These are phyloP conservation scores for Zonitis immaculata DNA, from an alignment of 2,888 invertebrate genomes.

Conservation along the genomic window DNA sequence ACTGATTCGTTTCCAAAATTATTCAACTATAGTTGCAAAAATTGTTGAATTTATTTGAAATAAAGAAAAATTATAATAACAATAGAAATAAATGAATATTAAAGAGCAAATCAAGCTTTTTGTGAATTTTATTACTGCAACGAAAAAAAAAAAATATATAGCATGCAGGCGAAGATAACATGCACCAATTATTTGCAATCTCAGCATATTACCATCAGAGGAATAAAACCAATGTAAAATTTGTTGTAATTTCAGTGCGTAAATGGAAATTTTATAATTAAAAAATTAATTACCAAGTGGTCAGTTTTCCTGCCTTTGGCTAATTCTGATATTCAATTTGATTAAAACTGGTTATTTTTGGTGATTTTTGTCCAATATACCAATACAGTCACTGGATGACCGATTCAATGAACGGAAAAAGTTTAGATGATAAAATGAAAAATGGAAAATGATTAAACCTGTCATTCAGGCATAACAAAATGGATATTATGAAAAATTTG, in stretches of 20 bases:
- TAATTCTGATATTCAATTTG: constrained; percentile 35
- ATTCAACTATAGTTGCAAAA: no score
- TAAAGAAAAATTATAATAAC: no score
- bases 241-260: background rate
- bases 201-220: constrained; percentile 7
- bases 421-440: background rate
- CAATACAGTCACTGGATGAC: background rate
- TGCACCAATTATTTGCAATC: constrained; percentile 7
- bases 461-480: background rate
- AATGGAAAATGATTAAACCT: background rate
- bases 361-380: background rate
- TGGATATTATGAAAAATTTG: background rate
- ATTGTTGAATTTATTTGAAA: no score
- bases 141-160: constrained; percentile 1
- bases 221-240: background rate
- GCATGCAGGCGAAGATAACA: constrained; percentile 12
- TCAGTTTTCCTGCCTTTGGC: constrained; percentile 47
- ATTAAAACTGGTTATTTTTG: background rate
- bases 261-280: constrained; percentile 5
- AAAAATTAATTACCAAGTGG: constrained; percentile 17
- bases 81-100: constrained; percentile 4
- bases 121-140: constrained; percentile 1
- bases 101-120: constrained; percentile 10
- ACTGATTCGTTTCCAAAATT: constrained; percentile 39
- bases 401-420: background rate